These are phyloP conservation scores for Parazoanthus atlanticus DNA, from an alignment of 92 coral and sea anemone species.

Conservation along the genomic window DNA sequence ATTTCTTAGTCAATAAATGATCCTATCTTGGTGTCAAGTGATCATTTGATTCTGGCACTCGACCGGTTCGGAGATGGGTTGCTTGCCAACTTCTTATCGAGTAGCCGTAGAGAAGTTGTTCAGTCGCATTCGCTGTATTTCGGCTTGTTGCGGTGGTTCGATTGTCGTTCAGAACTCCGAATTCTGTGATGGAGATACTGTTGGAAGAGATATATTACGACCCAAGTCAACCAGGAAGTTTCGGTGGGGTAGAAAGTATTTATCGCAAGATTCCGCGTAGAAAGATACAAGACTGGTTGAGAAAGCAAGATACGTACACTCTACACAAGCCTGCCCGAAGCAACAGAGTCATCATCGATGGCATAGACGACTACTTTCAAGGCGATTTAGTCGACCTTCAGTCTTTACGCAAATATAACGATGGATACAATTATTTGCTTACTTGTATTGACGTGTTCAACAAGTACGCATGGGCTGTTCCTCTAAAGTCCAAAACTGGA, in stretches of 20 bases:
- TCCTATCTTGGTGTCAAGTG: neutral
- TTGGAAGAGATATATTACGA: conserved; percentile 37
- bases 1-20: neutral
- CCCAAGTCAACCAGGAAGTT: conserved; percentile 37
- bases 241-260: conserved; percentile 19
- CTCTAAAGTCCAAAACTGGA: conserved; percentile 36
- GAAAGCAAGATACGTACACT: conserved; percentile 36
- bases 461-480: conserved; percentile 16
- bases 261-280: conserved; percentile 1
- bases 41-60: neutral
- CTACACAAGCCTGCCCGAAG: conserved; percentile 47
- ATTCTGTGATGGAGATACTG: conserved; percentile 29
- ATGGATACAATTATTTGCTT: conserved; percentile 37
- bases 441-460: conserved; percentile 28
- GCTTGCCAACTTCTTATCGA: conserved; percentile 18
- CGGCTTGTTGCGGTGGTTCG: conserved; percentile 18
- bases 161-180: conserved; percentile 25
- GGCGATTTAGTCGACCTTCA: conserved; percentile 45
- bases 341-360: conserved; percentile 46
- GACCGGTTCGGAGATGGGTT: conserved; percentile 38
- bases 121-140: conserved; percentile 22
- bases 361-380: conserved; percentile 39
- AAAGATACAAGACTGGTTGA: conserved; percentile 26
- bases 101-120: conserved; percentile 36
- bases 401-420: conserved; percentile 41